phyloP scores from a whole-genome alignment of 2,888 invertebrate species.

The Apamea monoglypha region DNA sequence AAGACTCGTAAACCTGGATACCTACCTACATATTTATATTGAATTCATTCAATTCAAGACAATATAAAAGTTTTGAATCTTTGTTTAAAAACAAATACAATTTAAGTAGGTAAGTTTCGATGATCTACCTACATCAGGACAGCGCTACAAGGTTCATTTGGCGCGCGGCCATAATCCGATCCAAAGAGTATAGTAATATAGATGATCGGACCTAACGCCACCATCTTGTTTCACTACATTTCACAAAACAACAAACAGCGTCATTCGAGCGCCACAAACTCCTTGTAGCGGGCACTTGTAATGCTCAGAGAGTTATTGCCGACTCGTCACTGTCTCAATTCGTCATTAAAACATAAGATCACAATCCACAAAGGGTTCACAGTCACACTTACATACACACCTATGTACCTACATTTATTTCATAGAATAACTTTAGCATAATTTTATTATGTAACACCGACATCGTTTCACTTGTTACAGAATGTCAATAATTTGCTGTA shows the following conservation, averaged over 20 bases:
- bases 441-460: no score
- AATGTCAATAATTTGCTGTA: no score
- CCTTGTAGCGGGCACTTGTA: not conserved
- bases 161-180: not conserved
- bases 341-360: not conserved
- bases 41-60: not conserved
- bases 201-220: not conserved
- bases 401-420: no score
- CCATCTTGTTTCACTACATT: not conserved
- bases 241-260: not conserved
- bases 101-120: not conserved
- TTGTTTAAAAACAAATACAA: not conserved
- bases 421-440: no score
- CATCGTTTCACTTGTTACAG: no score
- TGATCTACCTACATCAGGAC: not conserved
- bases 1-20: no score
- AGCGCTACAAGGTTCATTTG: not conserved
- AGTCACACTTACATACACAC: no score
- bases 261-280: not conserved
- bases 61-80: not conserved
- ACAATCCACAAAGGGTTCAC: no score
- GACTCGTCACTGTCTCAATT: not conserved
- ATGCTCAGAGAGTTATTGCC: not conserved
- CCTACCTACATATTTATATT: not conserved
- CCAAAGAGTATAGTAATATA: no score